Base-by-base conservation (phyloP, 2,888 invertebrate species). In the Ecliptopera silaceata region DNA sequence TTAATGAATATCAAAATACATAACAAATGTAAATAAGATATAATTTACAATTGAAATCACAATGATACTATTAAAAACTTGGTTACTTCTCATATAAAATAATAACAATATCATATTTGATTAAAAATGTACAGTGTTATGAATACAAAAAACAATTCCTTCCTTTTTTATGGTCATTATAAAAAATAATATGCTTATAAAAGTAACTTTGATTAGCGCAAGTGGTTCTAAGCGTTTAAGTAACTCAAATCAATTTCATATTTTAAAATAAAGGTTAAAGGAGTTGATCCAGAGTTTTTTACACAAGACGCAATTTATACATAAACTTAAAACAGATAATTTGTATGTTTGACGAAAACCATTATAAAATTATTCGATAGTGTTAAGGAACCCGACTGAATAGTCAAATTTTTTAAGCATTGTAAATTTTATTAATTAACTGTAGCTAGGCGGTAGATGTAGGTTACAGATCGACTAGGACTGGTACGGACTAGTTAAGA, bases 331-430 rank as follows among this genome's bases (percentile, higher is more conserved):
- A 46, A 26, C 15, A 13, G 10, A 32, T 17, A 32, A 22, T 53
- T 53, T 41, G n/a, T 41, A 22, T 53, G 44, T 41, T 41, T 45
- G 11, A 51, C 38, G 11, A 52, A 47, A 15, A 45, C 29, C 48
- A 53, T 38, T 58, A 18, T 63, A 69, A 69, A 65, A 73, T 77
- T 59, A 80, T 73, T 79, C 66, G 68, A 75, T 86, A 84, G 82
- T 63, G 63, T 71, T 90, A 90, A 90, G 89, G 76, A 84, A 86
- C 80, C 86, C 86, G 90, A 90, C 90, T 91, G 90, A 91, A 90
- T 91, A 90, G 90, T 91, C 90, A 91, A 81, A 84, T 80, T 83
- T 86, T 82, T 80, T 88, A 85, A 85, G 82, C 80, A 82, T 81
- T 80, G 80, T 84, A 64, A 61, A 61, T 26, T 26, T 26, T 26